Base-by-base conservation (phyloP, 2,888 invertebrate genomes). In the Drosophila engyochracea region DNA sequence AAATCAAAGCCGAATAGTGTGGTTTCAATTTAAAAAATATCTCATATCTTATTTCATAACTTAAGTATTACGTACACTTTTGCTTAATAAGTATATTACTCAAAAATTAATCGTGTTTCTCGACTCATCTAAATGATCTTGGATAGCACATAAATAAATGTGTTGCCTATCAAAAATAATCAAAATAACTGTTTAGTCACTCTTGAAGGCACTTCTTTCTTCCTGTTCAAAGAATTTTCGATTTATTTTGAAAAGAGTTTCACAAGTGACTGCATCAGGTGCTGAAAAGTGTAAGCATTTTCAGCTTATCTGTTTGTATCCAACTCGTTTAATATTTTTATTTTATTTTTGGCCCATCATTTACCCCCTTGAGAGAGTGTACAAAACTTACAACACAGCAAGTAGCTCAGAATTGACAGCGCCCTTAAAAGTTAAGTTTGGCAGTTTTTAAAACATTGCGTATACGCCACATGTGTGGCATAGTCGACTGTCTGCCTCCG, bases 381-480 rank as follows among this genome's bases (percentile, higher is more conserved):
- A 44, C 22, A 61, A 41, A 59, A 57, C 47, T 66, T 7, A 14
- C 16, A 60, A 52, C 71, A 57, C 60, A 68, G 76, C 71, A 41
- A 57, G 76, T 31, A 35, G 74, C 51, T 37, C 33, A 39, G 37
- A 51, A 78, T 71, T 78, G 74, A 78, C 65, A 74, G 74, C 30
- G n/a, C 57, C 44, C 41, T 25, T 33, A 59, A 76, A 76, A 78
- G 71, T 75, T 67, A 58, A 62, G 68, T 59, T 78, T 55, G 68
- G 30, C 61, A 74, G 61, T 81, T 69, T 73, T 61, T 51, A 60
- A 75, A 62, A 75, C 69, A 81, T 81, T 69, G 71, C 67, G 81
- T 70, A 80, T 80, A 81, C 71, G 78, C 47, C 70, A 39, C 53
- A 57, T 70, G 68, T 68, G 64, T 37, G 62, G 61, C 30, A 53